phyloP scores from a whole-genome alignment of 2,888 invertebrate genomes.

The Protophormia terraenovae region DNA sequence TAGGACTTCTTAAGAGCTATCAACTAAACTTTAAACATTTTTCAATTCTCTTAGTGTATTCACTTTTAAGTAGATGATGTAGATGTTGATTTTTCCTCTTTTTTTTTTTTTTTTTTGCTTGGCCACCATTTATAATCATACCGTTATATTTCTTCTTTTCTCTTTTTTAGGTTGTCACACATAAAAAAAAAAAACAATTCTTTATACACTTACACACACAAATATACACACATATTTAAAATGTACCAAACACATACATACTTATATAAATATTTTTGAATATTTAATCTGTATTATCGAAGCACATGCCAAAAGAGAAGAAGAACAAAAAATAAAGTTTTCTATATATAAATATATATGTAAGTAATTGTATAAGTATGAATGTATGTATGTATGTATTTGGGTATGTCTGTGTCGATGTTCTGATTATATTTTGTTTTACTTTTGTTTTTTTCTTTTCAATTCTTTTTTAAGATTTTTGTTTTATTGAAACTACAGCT shows the following conservation, averaged over 20 bases:
- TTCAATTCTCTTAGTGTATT: background rate
- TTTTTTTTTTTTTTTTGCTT: background rate
- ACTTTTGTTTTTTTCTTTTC: constrained; percentile 13
- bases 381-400: constrained; percentile 22
- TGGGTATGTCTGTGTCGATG: constrained; percentile 18
- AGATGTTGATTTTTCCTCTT: background rate
- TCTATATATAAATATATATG: background rate
- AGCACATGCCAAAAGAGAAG: constrained; percentile 57
- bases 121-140: constrained; percentile 19
- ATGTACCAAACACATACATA: background rate
- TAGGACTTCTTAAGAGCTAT: no score
- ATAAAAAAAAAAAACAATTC: no score
- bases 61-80: background rate
- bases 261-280: constrained; percentile 67
- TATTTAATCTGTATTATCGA: constrained; percentile 73
- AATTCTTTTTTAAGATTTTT: background rate
- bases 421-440: constrained; percentile 35
- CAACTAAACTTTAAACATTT: background rate
- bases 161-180: background rate
- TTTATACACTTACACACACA: background rate
- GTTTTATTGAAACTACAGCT: background rate
- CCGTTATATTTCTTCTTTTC: background rate
- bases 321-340: background rate
- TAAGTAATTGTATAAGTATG: constrained; percentile 19
- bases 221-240: no score